Evolutionary conservation across 2,888 invertebrate species (phyloP).

Genomic region (Ectemnius lituratus): DNA sequence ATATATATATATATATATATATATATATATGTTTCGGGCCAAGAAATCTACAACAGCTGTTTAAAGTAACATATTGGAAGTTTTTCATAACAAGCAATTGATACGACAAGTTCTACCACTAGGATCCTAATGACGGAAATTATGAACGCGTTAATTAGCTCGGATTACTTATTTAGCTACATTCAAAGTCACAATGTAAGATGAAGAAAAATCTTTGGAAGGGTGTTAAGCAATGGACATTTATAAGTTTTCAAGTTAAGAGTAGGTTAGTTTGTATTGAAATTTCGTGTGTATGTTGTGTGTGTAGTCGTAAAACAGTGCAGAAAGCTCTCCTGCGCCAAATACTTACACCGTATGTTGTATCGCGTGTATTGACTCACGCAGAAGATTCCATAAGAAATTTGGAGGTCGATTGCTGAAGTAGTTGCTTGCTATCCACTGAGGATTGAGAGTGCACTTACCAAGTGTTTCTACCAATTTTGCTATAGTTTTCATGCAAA

Average conservation of each 20-base stretch:
- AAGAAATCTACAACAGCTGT: slow-evolving; percentile 10
- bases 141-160: slow-evolving; percentile 58
- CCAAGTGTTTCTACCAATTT: slow-evolving; percentile 42
- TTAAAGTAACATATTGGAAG: slow-evolving; percentile 11
- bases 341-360: slow-evolving; percentile 45
- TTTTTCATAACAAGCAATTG: slow-evolving; percentile 65
- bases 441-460: slow-evolving; percentile 52
- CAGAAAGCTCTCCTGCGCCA: slow-evolving; percentile 54
- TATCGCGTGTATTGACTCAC: slow-evolving; percentile 49
- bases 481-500: slow-evolving; percentile 36
- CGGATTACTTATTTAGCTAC: slow-evolving; percentile 59
- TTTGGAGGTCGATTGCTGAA: slow-evolving; percentile 41
- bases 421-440: slow-evolving; percentile 48
- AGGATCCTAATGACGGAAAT: slow-evolving; percentile 51
- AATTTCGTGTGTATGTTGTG: slow-evolving; percentile 77
- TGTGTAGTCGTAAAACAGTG: slow-evolving; percentile 74
- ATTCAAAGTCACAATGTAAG: slow-evolving; percentile 53
- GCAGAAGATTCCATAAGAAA: slow-evolving; percentile 50
- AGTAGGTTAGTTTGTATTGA: slow-evolving; percentile 73
- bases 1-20: not conserved
- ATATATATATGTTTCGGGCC: not conserved
- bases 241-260: slow-evolving; percentile 69
- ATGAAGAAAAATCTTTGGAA: slow-evolving; percentile 36
- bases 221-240: slow-evolving; percentile 52
- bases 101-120: slow-evolving; percentile 61